These are phyloP conservation scores for Melanostoma mellinum DNA, from an alignment of 2,888 invertebrate species.

Conservation along the genomic window DNA sequence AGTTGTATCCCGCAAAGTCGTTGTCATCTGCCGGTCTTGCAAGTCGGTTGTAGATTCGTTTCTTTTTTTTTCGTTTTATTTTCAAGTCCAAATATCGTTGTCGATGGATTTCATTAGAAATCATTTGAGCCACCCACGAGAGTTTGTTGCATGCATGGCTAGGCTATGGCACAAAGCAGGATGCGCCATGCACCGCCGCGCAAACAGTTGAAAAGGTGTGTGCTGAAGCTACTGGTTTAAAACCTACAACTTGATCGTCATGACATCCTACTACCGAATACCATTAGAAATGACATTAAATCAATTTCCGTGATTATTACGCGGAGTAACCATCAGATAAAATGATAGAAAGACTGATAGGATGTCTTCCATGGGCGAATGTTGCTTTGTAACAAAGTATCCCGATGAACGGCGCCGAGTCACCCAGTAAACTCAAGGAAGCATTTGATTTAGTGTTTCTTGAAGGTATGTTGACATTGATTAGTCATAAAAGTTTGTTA, in stretches of 20 bases:
- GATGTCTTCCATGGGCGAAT: slow-evolving; percentile 10
- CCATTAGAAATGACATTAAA: slow-evolving; percentile 63
- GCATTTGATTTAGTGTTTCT: slow-evolving; percentile 42
- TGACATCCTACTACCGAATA: slow-evolving; percentile 60
- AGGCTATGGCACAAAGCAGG: no score
- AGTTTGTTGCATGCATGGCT: slow-evolving; percentile 1
- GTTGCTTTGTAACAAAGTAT: not conserved
- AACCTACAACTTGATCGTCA: slow-evolving; percentile 52
- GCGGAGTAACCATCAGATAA: slow-evolving; percentile 46
- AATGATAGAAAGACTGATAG: slow-evolving; percentile 38
- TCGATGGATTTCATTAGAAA: slow-evolving; percentile 62
- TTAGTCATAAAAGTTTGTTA: slow-evolving; percentile 39
- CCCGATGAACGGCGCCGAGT: slow-evolving; percentile 8
- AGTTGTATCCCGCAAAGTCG: slow-evolving; percentile 28
- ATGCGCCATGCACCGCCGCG: not conserved
- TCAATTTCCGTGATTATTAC: slow-evolving; percentile 69
- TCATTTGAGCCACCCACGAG: slow-evolving; percentile 66
- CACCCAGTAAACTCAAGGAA: slow-evolving; percentile 54
- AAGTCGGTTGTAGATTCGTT: not conserved
- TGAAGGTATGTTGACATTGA: slow-evolving; percentile 41
- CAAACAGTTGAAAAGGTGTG: slow-evolving; percentile 31
- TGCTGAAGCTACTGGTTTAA: slow-evolving; percentile 38
- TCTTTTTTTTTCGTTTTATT: not conserved
- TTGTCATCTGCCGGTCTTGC: not conserved
- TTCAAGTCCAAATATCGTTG: slow-evolving; percentile 41